Conservation (phyloP, 2,113 vertebrate species). For the Amia ocellicauda region DNA sequence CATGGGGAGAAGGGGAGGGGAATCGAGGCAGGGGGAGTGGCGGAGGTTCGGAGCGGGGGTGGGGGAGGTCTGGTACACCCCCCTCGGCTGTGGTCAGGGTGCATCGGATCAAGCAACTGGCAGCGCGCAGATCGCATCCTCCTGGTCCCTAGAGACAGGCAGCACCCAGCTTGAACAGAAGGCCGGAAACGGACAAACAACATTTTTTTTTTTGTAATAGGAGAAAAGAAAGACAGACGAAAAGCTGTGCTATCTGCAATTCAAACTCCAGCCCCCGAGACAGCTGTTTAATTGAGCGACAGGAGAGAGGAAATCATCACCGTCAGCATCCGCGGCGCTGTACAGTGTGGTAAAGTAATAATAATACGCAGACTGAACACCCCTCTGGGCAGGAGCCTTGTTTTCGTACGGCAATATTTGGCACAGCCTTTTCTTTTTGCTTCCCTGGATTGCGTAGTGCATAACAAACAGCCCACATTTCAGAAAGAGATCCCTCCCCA, state of each 20-base stretch:
- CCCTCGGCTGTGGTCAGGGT: neutral
- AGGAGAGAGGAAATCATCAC: neutral
- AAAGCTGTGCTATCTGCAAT: neutral
- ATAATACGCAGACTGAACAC: neutral
- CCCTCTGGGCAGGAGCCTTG: neutral
- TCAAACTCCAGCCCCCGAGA: neutral
- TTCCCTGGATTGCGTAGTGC: neutral
- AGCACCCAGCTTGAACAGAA: too few species aligned
- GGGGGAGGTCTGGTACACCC: too few species aligned
- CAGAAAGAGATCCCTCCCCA: neutral
- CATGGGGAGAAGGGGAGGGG: too few species aligned
- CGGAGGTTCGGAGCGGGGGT: too few species aligned
- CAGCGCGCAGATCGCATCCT: too few species aligned
- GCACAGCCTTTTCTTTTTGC: neutral
- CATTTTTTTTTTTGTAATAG: neutral
- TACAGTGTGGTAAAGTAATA: neutral
- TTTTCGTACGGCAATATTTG: too few species aligned
- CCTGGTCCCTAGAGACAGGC: too few species aligned
- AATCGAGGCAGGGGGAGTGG: too few species aligned
- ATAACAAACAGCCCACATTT: neutral
- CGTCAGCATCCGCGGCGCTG: neutral
- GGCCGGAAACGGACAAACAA: too few species aligned
- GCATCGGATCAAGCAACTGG: slow-evolving; percentile 26
- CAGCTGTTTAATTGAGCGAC: slow-evolving; percentile 8
- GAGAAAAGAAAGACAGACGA: slow-evolving; percentile 3